A percentile compares a stretch with the other conserved stretches of the same genome.
Evolutionary conservation across 1,140 invertebrate genomes (phyloP).

Genomic region (Magallana ariakensis): DNA sequence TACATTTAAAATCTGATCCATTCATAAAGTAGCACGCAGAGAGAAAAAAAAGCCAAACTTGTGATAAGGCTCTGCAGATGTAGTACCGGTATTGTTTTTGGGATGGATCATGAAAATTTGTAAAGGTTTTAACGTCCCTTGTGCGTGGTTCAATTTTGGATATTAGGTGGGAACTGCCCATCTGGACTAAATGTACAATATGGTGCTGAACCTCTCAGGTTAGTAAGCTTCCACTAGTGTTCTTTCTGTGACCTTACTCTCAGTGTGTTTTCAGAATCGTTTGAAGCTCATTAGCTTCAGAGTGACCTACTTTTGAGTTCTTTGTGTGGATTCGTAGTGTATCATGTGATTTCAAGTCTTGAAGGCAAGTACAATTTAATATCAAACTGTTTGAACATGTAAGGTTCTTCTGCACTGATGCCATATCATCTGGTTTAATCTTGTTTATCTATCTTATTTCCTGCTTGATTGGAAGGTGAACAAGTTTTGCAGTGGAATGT

Average conservation of each 20-base stretch:
- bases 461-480: background rate
- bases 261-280: background rate
- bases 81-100: constrained; percentile 27
- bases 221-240: background rate
- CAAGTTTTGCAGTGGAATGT: background rate
- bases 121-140: constrained; percentile 13
- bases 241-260: constrained; percentile 20
- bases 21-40: background rate
- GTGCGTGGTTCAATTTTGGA: background rate
- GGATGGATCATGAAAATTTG: background rate
- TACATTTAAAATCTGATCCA: constrained; percentile 38
- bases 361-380: background rate
- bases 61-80: constrained; percentile 11
- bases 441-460: background rate
- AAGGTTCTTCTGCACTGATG: background rate
- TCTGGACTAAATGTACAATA: background rate
- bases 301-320: constrained; percentile 16
- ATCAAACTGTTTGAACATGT: too few relatives aligned
- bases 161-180: too few relatives aligned
- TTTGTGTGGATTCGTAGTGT: background rate
- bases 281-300: constrained; percentile 18
- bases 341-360: background rate
- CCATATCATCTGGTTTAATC: background rate
- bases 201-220: background rate
- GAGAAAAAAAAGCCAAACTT: background rate